Conservation (phyloP, 2,888 invertebrate genomes). For the Torymus auratus region DNA sequence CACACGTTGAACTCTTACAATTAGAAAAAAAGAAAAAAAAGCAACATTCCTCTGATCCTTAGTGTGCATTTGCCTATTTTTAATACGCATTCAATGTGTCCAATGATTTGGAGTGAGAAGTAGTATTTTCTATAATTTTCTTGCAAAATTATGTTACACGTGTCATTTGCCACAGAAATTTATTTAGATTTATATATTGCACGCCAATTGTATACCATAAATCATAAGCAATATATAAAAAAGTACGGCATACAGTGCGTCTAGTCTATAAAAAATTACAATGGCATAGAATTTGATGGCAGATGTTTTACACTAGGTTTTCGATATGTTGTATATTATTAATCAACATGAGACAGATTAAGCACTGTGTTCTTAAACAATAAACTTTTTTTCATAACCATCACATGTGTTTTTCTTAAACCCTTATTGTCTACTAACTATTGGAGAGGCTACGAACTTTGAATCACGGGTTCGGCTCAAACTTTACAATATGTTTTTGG, state of each 20-base stretch:
- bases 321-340: conserved; percentile 42
- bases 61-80: conserved; percentile 45
- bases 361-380: conserved; percentile 57
- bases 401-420: not conserved
- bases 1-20: conserved; percentile 3
- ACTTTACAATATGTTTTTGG: too few relatives aligned
- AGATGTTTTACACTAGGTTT: conserved; percentile 49
- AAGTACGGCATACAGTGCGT: conserved; percentile 50
- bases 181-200: conserved; percentile 30
- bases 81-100: conserved; percentile 31
- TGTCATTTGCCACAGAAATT: conserved; percentile 24
- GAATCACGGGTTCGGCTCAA: too few relatives aligned
- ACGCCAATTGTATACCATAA: conserved; percentile 30
- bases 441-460: too few relatives aligned
- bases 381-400: conserved; percentile 53
- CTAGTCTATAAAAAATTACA: conserved; percentile 50
- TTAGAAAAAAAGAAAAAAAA: too few relatives aligned
- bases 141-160: conserved; percentile 9
- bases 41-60: too few relatives aligned
- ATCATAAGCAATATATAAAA: conserved; percentile 36
- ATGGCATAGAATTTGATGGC: conserved; percentile 39
- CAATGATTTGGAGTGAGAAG: conserved; percentile 7
- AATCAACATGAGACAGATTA: conserved; percentile 39
- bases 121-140: conserved; percentile 22
- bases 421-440: too few relatives aligned